Evolutionary conservation across 2,797 vertebrate genomes (phyloP), one percentile per base, ranked within the genome.

Genomic region (Parambassis ranga): DNA sequence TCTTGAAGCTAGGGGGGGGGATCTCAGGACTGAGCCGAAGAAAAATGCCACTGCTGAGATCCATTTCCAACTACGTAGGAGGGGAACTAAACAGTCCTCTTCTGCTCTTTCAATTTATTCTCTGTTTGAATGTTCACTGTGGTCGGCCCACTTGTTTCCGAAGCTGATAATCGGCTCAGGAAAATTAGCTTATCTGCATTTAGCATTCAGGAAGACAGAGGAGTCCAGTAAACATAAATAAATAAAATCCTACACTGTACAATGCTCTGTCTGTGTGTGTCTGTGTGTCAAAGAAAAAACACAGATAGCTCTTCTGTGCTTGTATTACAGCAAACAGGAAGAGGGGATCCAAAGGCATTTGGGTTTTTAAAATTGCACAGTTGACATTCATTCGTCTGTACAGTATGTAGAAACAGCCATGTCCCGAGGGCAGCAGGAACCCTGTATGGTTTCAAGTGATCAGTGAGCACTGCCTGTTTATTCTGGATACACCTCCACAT

Each of bases 111-210:
- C 74, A 77, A 74, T 79, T 69, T 74, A 71, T 75, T 71, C 69
- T 76, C 66, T 22, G 39, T 77, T 77, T 77, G 69, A 87, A 75
- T 79, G 72, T 74, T 74, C 41, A 4, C 65, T 77, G 69, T 50
- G 64, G 76, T 71, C 75, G 67, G 65, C 78, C 85, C 71, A 85
- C 81, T 86, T 83, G 63, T 86, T 87, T 84, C 74, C 80, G 68
- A 79, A 74, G 84, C 83, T 82, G 81, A 83, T 81, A 85, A 90
- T 87, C 75, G 37, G 78, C 80, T 85, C 78, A 75, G 57, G 79
- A 76, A 87, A 87, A 85, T 88, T 86, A 77, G 80, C 83, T 86
- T 85, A 86, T 87, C 77, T 85, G 44, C 82, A 59, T 83, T 87
- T 78, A 79, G 72, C 81, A 76, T 87, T 87, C 64, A 82, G 71